Evolutionary conservation across 2,113 vertebrate species (phyloP).

Genomic region (Oreochromis spilurus): DNA sequence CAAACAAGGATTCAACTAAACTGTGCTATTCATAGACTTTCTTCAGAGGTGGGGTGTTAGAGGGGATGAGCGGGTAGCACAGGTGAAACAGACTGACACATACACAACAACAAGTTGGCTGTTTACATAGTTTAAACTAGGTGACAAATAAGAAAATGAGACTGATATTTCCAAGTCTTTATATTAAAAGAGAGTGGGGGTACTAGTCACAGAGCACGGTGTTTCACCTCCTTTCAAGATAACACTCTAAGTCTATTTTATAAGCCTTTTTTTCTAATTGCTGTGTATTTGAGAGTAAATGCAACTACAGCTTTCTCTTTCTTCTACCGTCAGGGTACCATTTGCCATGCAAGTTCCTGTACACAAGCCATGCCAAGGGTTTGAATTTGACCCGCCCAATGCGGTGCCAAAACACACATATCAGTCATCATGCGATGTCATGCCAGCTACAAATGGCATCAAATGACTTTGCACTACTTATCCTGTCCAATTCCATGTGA

Average conservation of each 20-base stretch:
- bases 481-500: background rate
- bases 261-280: background rate
- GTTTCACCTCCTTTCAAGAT: background rate
- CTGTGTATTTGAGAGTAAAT: background rate
- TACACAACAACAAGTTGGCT: background rate
- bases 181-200: background rate
- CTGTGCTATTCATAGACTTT: background rate
- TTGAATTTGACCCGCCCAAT: conserved; percentile 32
- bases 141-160: background rate
- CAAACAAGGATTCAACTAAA: background rate
- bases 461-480: conserved; percentile 13
- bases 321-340: background rate
- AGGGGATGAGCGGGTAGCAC: background rate
- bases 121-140: background rate
- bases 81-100: background rate
- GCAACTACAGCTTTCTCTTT: background rate
- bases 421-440: conserved; percentile 28
- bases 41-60: background rate
- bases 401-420: conserved; percentile 32
- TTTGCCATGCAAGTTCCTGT: conserved; percentile 6
- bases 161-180: background rate
- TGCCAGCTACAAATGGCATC: conserved; percentile 22
- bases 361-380: conserved; percentile 24
- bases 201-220: background rate
- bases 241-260: background rate